Conservation (phyloP, 2,113 vertebrate species). For the Tenebrosternarchus preto region DNA sequence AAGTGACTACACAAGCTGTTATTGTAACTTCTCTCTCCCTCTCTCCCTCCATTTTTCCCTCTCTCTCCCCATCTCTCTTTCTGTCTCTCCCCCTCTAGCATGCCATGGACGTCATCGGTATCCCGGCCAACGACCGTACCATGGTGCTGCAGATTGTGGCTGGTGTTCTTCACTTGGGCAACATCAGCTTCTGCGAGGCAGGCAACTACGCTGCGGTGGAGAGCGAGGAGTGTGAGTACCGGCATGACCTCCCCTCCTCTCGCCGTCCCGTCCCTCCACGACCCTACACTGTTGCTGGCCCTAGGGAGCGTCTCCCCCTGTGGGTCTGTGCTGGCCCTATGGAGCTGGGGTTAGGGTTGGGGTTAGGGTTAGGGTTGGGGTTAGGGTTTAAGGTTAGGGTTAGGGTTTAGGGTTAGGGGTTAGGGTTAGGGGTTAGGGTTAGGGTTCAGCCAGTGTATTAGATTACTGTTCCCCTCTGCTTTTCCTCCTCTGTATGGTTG, state of each 20-base stretch:
- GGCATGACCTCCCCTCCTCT: background rate
- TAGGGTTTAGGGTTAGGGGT: too few relatives aligned
- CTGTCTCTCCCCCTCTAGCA: conserved; percentile 73
- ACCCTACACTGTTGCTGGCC: background rate
- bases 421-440: too few relatives aligned
- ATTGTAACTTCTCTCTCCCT: background rate
- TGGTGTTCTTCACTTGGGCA: conserved; percentile 91
- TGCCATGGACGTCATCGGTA: conserved; percentile 96
- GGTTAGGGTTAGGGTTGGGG: too few relatives aligned
- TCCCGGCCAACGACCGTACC: conserved; percentile 80
- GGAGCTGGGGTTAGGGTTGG: too few relatives aligned
- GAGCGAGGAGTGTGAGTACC: conserved; percentile 94
- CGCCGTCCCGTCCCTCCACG: conserved; percentile 49
- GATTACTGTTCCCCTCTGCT: background rate
- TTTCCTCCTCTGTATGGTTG: background rate
- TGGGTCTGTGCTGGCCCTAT: too few relatives aligned
- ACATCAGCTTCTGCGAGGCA: conserved; percentile 93
- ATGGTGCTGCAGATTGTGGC: conserved; percentile 95
- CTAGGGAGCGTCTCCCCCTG: background rate
- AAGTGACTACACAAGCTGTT: conserved; percentile 1
- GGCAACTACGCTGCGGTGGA: conserved; percentile 96
- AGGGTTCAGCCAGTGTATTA: background rate
- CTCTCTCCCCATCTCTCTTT: conserved; percentile 19
- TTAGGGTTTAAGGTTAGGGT: too few relatives aligned
- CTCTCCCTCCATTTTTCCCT: background rate